Base-by-base conservation (phyloP, 2,113 vertebrate species). In the Rafetus swinhoei region DNA sequence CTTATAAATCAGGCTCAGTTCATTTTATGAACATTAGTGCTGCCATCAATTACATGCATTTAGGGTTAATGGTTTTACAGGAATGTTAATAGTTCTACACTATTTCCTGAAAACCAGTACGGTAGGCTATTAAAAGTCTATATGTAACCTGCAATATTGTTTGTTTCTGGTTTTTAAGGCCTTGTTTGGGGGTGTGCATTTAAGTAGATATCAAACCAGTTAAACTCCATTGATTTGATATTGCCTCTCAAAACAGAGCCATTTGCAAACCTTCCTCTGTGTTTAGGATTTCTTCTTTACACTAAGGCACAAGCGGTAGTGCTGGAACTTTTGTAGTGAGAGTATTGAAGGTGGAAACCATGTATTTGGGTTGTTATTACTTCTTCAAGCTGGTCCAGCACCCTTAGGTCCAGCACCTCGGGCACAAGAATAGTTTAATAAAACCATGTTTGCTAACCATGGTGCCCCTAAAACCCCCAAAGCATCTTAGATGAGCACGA, bases 31-130 rank as follows among this genome's bases (percentile, higher is more conserved):
- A 97, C 96, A 93, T 97, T 96, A 93, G 90, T 94, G 93, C 88
- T 97, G 81, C 95, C 97, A 97, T 96, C 94, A 93, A 93, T 97
- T 95, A 94, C 57, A 88, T 81, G 74, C 86, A 94, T 96, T 93
- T 95, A 95, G 91, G 57, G 94, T 95, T 98, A 97, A 97, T 97
- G 97, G 96, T 97, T 97, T 97, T 97, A 96, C 90, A 95, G 90
- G 97, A 98, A 98, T 97, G 97, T 97, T 97, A 97, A 97, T 94
- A 97, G 97, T 93, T 94, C 80, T n/a, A 91, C 90, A 95, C 94
- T 96, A 96, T 94, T 96, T 94, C 96, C 95, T 97, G 94, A 96
- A 96, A 97, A 91, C 39, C 83, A 91, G 87, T 91, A 85, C 80
- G 56, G 72, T 90, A 86, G 79, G 52, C 74, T 95, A 81, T 92